Conservation (phyloP, 35 echinoderm and acorn worm species). For the Nesometra sesokonis region DNA sequence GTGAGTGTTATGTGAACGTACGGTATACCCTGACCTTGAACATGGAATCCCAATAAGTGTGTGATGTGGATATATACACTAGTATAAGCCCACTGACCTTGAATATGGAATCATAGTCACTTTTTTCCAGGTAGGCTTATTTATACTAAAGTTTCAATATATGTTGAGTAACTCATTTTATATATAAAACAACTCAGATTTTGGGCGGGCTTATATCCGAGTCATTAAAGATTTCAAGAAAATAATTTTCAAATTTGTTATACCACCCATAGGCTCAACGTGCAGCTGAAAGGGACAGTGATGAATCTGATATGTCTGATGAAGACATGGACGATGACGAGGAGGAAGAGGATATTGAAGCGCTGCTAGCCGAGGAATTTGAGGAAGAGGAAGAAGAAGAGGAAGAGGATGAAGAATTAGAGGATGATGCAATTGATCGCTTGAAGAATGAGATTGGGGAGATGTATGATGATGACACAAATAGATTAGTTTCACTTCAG, state of each 20-base stretch:
- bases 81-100: too few relatives aligned
- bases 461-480: conserved; percentile 87
- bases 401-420: conserved; percentile 89
- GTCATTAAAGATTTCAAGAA: too few relatives aligned
- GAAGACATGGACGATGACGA: conserved; percentile 72
- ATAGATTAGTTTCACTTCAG: conserved; percentile 62
- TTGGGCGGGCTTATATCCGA: too few relatives aligned
- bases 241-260: neutral
- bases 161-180: too few relatives aligned
- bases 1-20: too few relatives aligned
- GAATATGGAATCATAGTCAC: too few relatives aligned
- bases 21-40: too few relatives aligned
- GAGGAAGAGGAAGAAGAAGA: conserved; percentile 99
- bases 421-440: conserved; percentile 88
- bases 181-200: too few relatives aligned
- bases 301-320: conserved; percentile 83
- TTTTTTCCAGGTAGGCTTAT: too few relatives aligned
- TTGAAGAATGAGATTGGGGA: conserved; percentile 97
- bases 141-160: too few relatives aligned
- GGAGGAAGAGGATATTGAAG: conserved; percentile 95
- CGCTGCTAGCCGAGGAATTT: conserved; percentile 92
- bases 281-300: conserved; percentile 89
- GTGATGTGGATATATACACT: too few relatives aligned
- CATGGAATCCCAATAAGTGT: too few relatives aligned
- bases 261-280: conserved; percentile 45